phyloP scores from a whole-genome alignment of 2,797 vertebrate genomes.

The Trematomus bernacchii region DNA sequence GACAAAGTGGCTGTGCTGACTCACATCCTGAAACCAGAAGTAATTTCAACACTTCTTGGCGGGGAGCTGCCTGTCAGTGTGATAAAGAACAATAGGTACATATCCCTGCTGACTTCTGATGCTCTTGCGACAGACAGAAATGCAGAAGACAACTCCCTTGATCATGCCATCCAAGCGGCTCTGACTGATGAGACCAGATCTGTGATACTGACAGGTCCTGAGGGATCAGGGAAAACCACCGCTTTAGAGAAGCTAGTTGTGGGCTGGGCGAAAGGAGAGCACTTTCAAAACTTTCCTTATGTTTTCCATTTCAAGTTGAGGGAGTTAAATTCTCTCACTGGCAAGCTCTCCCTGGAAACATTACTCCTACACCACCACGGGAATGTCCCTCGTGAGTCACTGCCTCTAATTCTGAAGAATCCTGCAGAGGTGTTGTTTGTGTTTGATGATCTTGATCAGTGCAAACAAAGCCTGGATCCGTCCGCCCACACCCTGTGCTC shows the following conservation, averaged over 20 bases:
- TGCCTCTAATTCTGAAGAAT: slow-evolving; percentile 52
- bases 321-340: slow-evolving; percentile 53
- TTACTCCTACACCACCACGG: slow-evolving; percentile 61
- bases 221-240: slow-evolving; percentile 84
- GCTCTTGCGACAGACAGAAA: neutral
- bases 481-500: slow-evolving; percentile 45
- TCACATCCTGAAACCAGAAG: slow-evolving; percentile 44
- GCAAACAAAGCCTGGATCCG: slow-evolving; percentile 58
- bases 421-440: slow-evolving; percentile 80
- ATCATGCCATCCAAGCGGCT: slow-evolving; percentile 55
- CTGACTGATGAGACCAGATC: slow-evolving; percentile 41
- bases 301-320: slow-evolving; percentile 76
- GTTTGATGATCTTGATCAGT: slow-evolving; percentile 82
- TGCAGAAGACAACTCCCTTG: slow-evolving; percentile 22
- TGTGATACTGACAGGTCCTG: slow-evolving; percentile 75
- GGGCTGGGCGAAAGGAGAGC: slow-evolving; percentile 75
- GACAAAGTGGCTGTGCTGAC: slow-evolving; percentile 65
- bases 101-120: slow-evolving; percentile 42
- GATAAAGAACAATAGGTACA: slow-evolving; percentile 64
- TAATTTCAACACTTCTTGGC: slow-evolving; percentile 62
- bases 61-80: slow-evolving; percentile 69
- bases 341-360: slow-evolving; percentile 65
- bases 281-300: slow-evolving; percentile 73
- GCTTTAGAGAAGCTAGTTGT: slow-evolving; percentile 79
- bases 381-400: slow-evolving; percentile 39